Base-by-base conservation (phyloP, 2,797 vertebrate genomes). In the Centroberyx gerrardi region DNA sequence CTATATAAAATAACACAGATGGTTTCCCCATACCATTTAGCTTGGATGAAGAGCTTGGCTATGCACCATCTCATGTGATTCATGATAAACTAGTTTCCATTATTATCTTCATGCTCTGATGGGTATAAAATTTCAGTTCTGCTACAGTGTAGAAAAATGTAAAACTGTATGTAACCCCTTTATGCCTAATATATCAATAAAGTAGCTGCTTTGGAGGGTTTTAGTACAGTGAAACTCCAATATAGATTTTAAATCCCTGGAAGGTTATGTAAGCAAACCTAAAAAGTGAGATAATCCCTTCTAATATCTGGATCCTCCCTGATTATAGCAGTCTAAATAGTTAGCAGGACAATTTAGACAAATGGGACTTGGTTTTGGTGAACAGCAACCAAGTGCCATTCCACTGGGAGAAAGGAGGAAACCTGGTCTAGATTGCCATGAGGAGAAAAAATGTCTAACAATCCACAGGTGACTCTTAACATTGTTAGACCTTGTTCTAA, bases 201-300 rank as follows among this genome's bases (percentile, higher is more conserved):
- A 38, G 22, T 10, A 27, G 29, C 48, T 22, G 18, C 38, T 51
- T 42, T 28, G 33, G 12, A 29, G 28, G 8, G 46, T n/a, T 6
- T 48, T n/a, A 44, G 42, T 12, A 12, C 14, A 12, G n/a, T n/a
- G 42, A 38, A 53, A 40, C 48, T 52, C 36, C 33, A 33, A 28
- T 3, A 46, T 9, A 29, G 29, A n/a, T 49, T 31, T 3, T 42
- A 31, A 66, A 72, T 29, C 59, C 51, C 27, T 70, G 28, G 17
- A 42, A 53, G 22, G 48, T 17, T 46, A 15, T 53, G 38, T 38
- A 76, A 58, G 17, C 9, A 68, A 62, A 64, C 42, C 12, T 22
- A 0, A 31, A 22, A 42, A 55, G 54, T 61, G 49, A 51, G 22
- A 36, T 64, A 33, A 1, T 40, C 38, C n/a, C 5, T 13, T 28